A percentile compares a stretch with the other conserved stretches of the same genome.
Conservation (phyloP, 2,113 vertebrate species). For the Hemicordylus capensis region DNA sequence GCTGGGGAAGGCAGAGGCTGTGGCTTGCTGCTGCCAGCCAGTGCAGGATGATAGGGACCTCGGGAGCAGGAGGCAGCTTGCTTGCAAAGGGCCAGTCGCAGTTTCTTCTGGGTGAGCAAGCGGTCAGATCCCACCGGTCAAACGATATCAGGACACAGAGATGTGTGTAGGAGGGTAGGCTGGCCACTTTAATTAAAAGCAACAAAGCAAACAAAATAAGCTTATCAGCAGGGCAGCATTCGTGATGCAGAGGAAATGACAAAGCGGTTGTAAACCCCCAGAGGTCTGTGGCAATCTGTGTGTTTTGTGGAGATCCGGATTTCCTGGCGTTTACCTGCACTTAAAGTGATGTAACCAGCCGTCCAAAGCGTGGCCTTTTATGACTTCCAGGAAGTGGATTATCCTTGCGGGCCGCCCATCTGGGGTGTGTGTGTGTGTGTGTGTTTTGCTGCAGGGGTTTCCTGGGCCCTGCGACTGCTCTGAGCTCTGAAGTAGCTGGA, state of each 20-base stretch:
- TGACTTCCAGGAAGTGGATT: neutral
- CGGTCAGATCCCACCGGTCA: neutral
- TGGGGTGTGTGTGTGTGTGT: neutral
- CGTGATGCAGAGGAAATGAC: neutral
- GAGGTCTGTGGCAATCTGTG: neutral
- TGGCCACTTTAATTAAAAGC: neutral
- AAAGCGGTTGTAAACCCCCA: neutral
- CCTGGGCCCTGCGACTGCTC: slow-evolving; percentile 17
- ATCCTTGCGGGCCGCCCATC: neutral
- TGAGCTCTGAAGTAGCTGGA: slow-evolving; percentile 15
- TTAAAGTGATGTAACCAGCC: neutral
- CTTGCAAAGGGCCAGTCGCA: neutral
- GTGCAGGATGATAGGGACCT: neutral
- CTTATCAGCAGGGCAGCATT: slow-evolving; percentile 2
- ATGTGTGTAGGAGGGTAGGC: neutral
- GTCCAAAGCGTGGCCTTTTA: neutral
- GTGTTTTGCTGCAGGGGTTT: neutral
- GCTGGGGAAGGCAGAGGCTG: neutral
- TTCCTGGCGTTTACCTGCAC: neutral
- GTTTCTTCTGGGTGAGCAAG: neutral
- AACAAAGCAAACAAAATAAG: neutral
- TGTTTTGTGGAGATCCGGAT: neutral
- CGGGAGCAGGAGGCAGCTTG: neutral
- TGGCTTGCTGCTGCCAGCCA: neutral
- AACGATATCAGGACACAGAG: neutral